phyloP scores from a whole-genome alignment of 2,113 vertebrate species.

The Scortum barcoo region DNA sequence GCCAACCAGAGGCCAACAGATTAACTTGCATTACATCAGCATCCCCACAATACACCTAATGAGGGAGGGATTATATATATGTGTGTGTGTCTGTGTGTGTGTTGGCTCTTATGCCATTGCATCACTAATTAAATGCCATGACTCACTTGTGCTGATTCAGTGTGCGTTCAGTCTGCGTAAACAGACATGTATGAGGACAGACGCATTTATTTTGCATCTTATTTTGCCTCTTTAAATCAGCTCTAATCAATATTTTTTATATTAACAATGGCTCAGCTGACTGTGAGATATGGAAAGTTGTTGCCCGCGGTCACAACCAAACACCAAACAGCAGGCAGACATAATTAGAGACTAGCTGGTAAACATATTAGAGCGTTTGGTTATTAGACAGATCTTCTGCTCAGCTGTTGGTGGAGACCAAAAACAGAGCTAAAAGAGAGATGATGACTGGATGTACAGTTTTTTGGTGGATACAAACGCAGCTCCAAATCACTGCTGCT shows the following conservation, averaged over 20 bases:
- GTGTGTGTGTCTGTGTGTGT: slow-evolving; percentile 53
- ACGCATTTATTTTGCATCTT: slow-evolving; percentile 10
- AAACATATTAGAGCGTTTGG: neutral
- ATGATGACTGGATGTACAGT: neutral
- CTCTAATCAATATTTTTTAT: neutral
- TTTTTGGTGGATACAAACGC: neutral
- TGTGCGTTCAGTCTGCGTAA: neutral
- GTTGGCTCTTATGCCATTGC: slow-evolving; percentile 72
- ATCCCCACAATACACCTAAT: slow-evolving; percentile 85
- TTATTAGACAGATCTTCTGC: neutral
- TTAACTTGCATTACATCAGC: slow-evolving; percentile 89
- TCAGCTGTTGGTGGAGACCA: neutral
- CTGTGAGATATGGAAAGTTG: neutral
- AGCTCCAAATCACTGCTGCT: neutral
- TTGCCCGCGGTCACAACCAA: neutral
- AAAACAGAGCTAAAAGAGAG: neutral
- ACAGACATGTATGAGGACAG: neutral
- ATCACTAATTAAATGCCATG: slow-evolving; percentile 79
- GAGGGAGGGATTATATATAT: slow-evolving; percentile 79
- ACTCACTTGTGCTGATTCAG: slow-evolving; percentile 81
- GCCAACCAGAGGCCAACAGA: slow-evolving; percentile 85
- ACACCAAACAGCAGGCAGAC: neutral
- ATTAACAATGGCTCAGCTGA: neutral
- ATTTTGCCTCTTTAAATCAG: neutral
- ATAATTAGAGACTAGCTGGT: neutral